Evolutionary conservation across 2,797 vertebrate species (phyloP), one percentile per base, ranked within the genome.

Genomic region (Masticophis lateralis): DNA sequence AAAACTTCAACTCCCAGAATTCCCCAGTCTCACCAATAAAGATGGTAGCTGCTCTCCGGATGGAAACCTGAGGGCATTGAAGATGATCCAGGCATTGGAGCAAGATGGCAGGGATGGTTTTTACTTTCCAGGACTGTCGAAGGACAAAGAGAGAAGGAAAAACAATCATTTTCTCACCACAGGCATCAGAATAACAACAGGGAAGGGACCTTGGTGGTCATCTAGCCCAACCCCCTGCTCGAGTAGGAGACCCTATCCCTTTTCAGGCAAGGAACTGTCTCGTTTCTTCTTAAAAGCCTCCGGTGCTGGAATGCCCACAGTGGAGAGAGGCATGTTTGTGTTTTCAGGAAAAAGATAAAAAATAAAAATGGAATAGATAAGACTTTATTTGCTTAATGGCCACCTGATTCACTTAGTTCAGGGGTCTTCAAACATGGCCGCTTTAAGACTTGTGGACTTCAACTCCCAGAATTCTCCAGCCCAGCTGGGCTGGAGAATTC

Each of bases 31-130:
- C 95, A 97, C 97, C 97, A 56, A 95, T 88, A 94, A 96, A 96
- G 27, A 97, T 91, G 92, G 94, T 94, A 14, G 96, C 93, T 4
- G 96, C 90, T 95, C 96, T 96, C 94, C 96, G 95, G 93, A 97
- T 95, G 27, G 96, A 89, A 87, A 96, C 94, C 92, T 96, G 96
- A 16, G 92, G 63, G 60, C 94, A 94, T 91, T 92, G 96, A 92
- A 79, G 90, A 74, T 96, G 97, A 51, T 43, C 92, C 91, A 97
- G 28, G 79, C 95, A 94, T 91, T 97, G 96, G 28, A 89, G 93
- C 92, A 97, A 86, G 92, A 96, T 93, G 89, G 95, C 93, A 4
- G 91, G 74, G 43, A 91, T 28, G 27, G 5, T 22, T 60, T 93
- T 88, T n/a, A 53, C 51, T 9, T 16, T 53, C 86, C 13, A 6